These are phyloP conservation scores for Eulemur rufifrons DNA, from an alignment of 2,113 vertebrate genomes.

Conservation along the genomic window DNA sequence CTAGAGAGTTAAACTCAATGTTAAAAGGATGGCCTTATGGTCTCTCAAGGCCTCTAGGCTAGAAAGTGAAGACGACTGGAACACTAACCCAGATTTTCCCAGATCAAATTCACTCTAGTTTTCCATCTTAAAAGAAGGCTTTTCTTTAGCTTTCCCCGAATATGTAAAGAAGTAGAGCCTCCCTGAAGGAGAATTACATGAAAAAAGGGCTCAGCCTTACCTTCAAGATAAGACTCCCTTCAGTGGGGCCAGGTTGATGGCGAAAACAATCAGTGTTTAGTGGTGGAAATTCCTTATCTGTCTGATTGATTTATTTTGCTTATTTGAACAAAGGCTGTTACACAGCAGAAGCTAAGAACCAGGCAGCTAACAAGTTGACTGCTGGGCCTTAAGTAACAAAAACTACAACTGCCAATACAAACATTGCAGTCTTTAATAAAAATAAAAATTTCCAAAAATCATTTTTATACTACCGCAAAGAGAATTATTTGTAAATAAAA, in stretches of 20 bases:
- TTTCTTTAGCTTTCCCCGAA: background rate
- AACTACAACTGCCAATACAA: slow-evolving; percentile 9
- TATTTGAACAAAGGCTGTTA: slow-evolving; percentile 61
- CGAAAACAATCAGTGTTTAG: background rate
- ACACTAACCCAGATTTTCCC: slow-evolving; percentile 49
- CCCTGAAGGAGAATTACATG: background rate
- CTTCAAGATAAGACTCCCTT: background rate
- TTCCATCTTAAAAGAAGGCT: background rate
- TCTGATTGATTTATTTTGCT: slow-evolving; percentile 8
- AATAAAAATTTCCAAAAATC: background rate
- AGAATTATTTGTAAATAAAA: background rate
- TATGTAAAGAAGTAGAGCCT: slow-evolving; percentile 20
- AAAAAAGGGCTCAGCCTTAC: background rate
- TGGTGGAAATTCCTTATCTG: slow-evolving; percentile 45
- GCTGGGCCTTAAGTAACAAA: slow-evolving; percentile 8
- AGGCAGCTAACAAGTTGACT: background rate
- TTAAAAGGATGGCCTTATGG: background rate
- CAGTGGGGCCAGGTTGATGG: background rate
- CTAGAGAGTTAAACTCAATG: background rate
- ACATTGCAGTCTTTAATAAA: background rate
- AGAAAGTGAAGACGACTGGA: background rate
- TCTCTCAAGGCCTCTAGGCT: background rate
- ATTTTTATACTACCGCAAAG: background rate
- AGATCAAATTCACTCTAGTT: background rate
- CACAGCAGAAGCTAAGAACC: slow-evolving; percentile 5